A percentile compares a stretch with the other conserved stretches of the same genome.
These are phyloP conservation scores for Thysanoteuthis rhombus DNA, from an alignment of 2,888 invertebrate genomes.

Conservation along the genomic window DNA sequence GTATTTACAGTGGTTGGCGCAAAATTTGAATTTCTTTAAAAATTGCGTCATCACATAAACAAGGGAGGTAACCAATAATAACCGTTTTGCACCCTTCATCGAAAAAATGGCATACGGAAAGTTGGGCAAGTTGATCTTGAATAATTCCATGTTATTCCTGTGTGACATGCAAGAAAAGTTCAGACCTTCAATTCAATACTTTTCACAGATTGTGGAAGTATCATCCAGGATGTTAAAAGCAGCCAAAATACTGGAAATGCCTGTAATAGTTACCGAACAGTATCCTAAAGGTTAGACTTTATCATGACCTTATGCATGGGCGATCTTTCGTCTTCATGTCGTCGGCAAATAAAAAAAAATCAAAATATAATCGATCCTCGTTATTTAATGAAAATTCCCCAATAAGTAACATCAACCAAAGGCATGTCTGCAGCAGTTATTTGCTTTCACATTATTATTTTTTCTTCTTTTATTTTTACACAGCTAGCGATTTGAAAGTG, in stretches of 20 bases:
- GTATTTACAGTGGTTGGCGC: no score
- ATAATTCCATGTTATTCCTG: constrained; percentile 63
- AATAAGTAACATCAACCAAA: no score
- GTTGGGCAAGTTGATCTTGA: constrained; percentile 55
- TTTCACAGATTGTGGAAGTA: constrained; percentile 64
- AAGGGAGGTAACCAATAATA: no score
- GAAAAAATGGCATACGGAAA: constrained; percentile 34
- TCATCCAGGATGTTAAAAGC: constrained; percentile 67
- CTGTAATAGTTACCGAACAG: constrained; percentile 73
- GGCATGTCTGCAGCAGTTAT: no score
- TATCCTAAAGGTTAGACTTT: constrained; percentile 71
- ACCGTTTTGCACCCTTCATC: neutral
- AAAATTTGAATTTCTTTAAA: no score
- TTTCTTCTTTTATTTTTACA: no score
- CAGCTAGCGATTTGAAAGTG: no score
- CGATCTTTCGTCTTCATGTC: neutral
- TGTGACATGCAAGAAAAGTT: constrained; percentile 69
- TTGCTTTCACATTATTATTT: no score
- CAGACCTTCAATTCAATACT: constrained; percentile 63
- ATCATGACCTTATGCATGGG: neutral
- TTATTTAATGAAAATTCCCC: neutral
- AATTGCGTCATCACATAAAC: no score
- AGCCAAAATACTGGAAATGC: constrained; percentile 71
- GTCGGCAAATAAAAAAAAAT: neutral
- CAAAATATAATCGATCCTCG: neutral